A percentile compares a stretch with the other conserved stretches of the same genome.
Evolutionary conservation across 2,113 vertebrate species (phyloP).

Genomic region (Hemiprocne comata): DNA sequence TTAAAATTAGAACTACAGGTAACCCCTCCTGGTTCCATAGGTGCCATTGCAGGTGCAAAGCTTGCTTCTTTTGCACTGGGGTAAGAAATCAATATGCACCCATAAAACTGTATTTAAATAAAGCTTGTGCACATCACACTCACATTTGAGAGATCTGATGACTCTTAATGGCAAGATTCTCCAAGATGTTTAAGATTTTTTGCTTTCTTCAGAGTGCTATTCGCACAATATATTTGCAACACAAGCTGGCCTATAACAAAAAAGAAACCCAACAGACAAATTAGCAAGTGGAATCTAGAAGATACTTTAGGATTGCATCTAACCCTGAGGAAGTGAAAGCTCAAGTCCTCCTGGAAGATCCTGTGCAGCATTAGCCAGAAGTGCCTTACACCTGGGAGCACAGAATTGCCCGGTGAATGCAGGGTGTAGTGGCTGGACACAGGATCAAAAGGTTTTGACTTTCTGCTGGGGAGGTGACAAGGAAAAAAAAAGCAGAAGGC

Average conservation of each 20-base stretch:
- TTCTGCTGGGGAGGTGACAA: not conserved
- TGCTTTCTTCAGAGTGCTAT: not conserved
- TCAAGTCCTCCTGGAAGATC: not conserved
- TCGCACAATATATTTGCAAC: not conserved
- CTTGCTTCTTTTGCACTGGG: not conserved
- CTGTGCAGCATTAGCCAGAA: not conserved
- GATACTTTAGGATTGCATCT: not conserved
- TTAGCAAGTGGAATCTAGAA: not conserved
- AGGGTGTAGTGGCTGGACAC: not conserved
- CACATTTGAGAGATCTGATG: not conserved
- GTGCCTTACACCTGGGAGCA: not conserved
- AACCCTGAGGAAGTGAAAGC: not conserved
- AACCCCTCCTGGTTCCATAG: not conserved
- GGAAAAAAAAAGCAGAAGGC: not conserved
- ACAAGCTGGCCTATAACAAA: not conserved
- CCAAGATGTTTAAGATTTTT: not conserved
- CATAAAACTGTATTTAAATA: not conserved
- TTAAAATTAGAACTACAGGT: not conserved
- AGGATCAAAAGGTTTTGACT: not conserved
- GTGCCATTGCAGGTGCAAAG: not conserved
- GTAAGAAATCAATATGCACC: not conserved
- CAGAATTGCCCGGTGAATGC: not conserved
- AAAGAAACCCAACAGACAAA: not conserved
- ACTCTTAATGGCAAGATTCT: not conserved
- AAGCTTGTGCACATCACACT: rapidly evolving